Conservation (phyloP, 2,113 vertebrate genomes). For the Climacteris rufus region DNA sequence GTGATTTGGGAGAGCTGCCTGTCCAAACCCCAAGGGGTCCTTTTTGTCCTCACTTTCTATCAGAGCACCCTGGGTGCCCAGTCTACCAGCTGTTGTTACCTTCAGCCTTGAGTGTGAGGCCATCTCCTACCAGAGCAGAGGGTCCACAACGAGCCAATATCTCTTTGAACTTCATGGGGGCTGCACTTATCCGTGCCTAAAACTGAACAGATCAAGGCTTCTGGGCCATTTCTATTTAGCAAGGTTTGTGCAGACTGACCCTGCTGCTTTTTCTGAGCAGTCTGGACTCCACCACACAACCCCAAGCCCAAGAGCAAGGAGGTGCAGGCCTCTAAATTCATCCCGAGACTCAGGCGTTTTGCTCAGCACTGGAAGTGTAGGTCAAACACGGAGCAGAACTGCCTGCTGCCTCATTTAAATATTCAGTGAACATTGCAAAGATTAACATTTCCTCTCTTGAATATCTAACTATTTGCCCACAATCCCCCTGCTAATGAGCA, state of each 20-base stretch:
- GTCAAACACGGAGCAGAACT: conserved; percentile 23
- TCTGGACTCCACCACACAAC: neutral
- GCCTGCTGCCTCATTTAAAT: conserved; percentile 62
- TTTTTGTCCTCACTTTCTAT: neutral
- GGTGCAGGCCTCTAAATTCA: neutral
- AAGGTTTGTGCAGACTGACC: neutral
- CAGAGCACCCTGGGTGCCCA: neutral
- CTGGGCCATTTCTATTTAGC: fast-evolving
- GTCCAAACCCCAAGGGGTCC: neutral
- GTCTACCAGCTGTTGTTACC: neutral
- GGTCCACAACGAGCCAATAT: neutral
- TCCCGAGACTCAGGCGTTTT: neutral
- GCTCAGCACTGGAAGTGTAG: neutral
- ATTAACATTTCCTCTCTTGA: conserved; percentile 71
- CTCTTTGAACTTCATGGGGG: neutral
- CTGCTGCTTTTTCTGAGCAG: neutral
- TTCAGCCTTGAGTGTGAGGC: neutral
- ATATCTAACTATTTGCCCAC: conserved; percentile 71
- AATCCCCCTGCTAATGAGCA: conserved; percentile 84
- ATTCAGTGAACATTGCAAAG: conserved; percentile 59
- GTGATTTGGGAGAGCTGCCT: neutral
- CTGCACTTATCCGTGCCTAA: neutral
- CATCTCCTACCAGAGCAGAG: neutral
- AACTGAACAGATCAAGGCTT: neutral
- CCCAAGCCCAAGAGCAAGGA: neutral